Evolutionary conservation across 2,113 vertebrate genomes (phyloP), one percentile per base, ranked within the genome.

Genomic region (Potamarius usumacintae): DNA sequence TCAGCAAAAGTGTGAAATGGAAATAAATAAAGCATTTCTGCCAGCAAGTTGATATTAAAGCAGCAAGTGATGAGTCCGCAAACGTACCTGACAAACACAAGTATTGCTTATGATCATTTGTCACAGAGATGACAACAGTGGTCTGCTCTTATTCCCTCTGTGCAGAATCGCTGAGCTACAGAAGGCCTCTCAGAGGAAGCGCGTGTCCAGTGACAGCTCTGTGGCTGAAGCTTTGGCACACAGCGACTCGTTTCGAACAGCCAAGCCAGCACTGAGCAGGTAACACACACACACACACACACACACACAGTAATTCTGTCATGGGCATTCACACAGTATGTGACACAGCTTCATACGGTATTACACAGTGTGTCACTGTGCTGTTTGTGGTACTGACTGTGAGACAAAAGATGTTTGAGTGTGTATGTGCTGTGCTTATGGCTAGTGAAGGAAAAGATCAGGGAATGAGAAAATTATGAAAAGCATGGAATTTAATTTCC

Each of bases 191-290:
- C 91, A 89, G 86, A 93, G 92, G 82, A 93, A 93, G 86, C 90
- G 93, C n/a, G 87, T 94, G 84, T 94, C 92, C 92, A 95, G 93
- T 76, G 94, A 94, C 91, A 89, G 92, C 86, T 92, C 93, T 53
- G 93, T 92, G 42, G 79, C 90, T 25, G 94, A 94, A 52, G 92
- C 93, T 20, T 74, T 92, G 30, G 85, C 82, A 12, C 88, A 92
- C 88, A 87, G 86, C 48, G 30, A 90, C 18, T 83, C 92, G 7
- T 93, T 93, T 84, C 87, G 83, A 82, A 55, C 87, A 89, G 88
- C 93, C 89, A 94, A 95, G 86, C 94, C 90, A n/a, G 85, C 89
- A 42, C 90, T 95, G 84, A 92, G 58, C 92, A 94, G 95, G 94
- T 95, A 17, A 62, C 14, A 63, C 18, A 55, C 1, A 30, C 81